Conservation (phyloP, 2,113 vertebrate species). For the Plectropomus leopardus region DNA sequence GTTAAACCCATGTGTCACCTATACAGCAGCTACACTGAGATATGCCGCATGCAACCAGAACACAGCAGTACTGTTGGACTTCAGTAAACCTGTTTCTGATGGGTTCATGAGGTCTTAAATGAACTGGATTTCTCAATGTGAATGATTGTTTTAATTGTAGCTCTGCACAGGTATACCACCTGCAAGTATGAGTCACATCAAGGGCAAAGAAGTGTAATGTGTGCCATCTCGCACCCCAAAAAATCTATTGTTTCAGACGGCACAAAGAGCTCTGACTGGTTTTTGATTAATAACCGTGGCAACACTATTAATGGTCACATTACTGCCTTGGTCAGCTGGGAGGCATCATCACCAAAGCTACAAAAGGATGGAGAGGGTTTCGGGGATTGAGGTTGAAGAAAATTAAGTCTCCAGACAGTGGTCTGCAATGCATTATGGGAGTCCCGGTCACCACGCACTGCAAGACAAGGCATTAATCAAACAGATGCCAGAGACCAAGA, state of each 20-base stretch:
- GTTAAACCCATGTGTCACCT: constrained; percentile 48
- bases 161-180: constrained; percentile 9
- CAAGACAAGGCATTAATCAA: constrained; percentile 80
- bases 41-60: constrained; percentile 9
- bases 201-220: constrained; percentile 34
- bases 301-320: constrained; percentile 72
- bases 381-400: constrained; percentile 64
- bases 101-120: not conserved
- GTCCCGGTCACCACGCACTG: constrained; percentile 53
- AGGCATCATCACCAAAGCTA: constrained; percentile 65
- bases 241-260: constrained; percentile 46
- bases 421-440: constrained; percentile 77
- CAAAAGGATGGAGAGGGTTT: constrained; percentile 44
- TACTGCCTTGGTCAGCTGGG: constrained; percentile 65
- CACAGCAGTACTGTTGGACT: not conserved
- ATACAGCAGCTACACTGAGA: not conserved
- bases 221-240: not conserved
- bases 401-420: constrained; percentile 78
- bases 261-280: constrained; percentile 42
- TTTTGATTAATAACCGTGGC: constrained; percentile 75
- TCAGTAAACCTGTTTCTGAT: not conserved
- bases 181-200: constrained; percentile 27
- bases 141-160: constrained; percentile 23
- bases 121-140: constrained; percentile 1
- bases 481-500: constrained; percentile 65